Conservation (phyloP, 2,797 vertebrate species). For the Myripristis jacobus region DNA sequence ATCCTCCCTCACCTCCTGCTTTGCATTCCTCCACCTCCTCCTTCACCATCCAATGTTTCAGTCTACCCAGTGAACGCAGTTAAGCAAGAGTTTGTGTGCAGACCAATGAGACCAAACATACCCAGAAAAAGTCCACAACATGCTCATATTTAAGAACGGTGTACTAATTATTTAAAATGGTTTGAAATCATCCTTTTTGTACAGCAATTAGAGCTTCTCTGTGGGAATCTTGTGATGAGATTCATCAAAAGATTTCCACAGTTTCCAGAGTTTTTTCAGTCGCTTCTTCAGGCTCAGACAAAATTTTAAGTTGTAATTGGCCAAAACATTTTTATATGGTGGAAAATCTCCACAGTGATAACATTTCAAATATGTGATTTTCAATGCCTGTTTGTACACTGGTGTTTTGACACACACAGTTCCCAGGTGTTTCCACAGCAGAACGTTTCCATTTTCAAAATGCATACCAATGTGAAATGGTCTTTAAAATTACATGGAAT, state of each 20-base stretch:
- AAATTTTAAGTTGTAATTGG: not conserved
- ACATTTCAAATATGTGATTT: not conserved
- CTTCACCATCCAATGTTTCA: conserved; percentile 26
- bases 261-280: conserved; percentile 19
- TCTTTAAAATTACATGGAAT: not conserved
- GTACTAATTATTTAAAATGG: conserved; percentile 34
- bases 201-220: conserved; percentile 45
- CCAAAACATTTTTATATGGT: not conserved
- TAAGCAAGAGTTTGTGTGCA: conserved; percentile 7
- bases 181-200: conserved; percentile 34
- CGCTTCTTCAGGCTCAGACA: not conserved
- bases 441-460: conserved; percentile 1
- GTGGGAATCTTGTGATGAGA: conserved; percentile 29
- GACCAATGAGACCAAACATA: conserved; percentile 36
- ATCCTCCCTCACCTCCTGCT: conserved; percentile 35
- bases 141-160: not conserved
- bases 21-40: conserved; percentile 51
- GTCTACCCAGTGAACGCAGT: conserved; percentile 15
- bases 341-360: not conserved
- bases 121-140: conserved; percentile 24
- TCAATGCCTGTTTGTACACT: not conserved
- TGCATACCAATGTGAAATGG: not conserved
- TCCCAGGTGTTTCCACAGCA: not conserved
- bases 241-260: too few relatives aligned
- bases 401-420: conserved; percentile 7